Percentiles rank a stretch among this genome's conserved stretches.
These are phyloP conservation scores for Xanthorhoe designata DNA, from an alignment of 2,888 invertebrate species.

Conservation along the genomic window DNA sequence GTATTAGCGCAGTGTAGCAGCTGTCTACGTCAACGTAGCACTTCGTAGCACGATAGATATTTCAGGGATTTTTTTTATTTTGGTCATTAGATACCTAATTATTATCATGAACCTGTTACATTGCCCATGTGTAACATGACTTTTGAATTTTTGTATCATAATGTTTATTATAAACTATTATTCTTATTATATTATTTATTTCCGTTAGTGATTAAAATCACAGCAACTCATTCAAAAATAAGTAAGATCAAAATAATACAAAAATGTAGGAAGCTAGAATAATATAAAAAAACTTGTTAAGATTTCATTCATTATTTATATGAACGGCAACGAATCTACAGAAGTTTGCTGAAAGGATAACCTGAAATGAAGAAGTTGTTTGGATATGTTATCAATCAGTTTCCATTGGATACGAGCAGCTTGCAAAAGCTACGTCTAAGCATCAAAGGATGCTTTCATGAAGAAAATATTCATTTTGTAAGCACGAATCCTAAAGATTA, in stretches of 20 bases:
- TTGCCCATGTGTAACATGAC: too few relatives aligned
- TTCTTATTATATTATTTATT: too few relatives aligned
- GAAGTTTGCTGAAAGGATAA: constrained; percentile 17
- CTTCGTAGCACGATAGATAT: constrained; percentile 19
- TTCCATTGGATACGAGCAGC: constrained; percentile 22
- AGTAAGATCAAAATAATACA: too few relatives aligned
- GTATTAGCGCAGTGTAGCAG: constrained; percentile 12
- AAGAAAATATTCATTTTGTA: constrained; percentile 23
- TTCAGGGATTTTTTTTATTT: background rate
- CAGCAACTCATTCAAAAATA: too few relatives aligned
- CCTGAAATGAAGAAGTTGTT: constrained; percentile 12
- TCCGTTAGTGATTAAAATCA: too few relatives aligned
- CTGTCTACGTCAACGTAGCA: constrained; percentile 13
- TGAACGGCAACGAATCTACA: background rate
- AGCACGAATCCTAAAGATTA: background rate
- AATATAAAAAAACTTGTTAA: too few relatives aligned
- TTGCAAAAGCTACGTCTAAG: constrained; percentile 26
- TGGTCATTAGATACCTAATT: too few relatives aligned
- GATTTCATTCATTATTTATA: too few relatives aligned
- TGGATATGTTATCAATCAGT: constrained; percentile 16
- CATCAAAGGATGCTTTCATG: constrained; percentile 34
- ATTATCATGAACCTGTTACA: too few relatives aligned
- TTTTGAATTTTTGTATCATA: too few relatives aligned
- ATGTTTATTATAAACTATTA: too few relatives aligned
- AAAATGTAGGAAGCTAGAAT: too few relatives aligned